Base-by-base conservation (phyloP, 64 coral and sea anemone genomes). In the Platygyra sinensis region DNA sequence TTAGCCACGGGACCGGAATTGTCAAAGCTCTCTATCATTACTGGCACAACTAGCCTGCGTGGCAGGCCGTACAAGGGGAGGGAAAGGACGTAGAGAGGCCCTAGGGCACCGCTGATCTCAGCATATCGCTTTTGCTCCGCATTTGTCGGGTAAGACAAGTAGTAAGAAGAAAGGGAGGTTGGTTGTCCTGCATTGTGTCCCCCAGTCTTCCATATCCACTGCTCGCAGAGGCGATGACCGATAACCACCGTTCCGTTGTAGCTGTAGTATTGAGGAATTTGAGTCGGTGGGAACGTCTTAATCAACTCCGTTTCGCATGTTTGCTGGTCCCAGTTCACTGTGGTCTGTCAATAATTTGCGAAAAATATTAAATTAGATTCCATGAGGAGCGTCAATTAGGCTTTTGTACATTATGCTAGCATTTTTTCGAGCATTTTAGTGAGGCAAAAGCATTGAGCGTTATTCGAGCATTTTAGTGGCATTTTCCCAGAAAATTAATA, bases 151-250 rank as follows among this genome's bases (percentile, higher is more conserved):
- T 93, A 67, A 17, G 19, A 75, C 24, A 93, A 74, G 91, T 93
- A 93, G 74, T 89, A 89, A n/a, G 87, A 79, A 32, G 72, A 59
- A 19, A 67, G n/a, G 4, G 77, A 83, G 50, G 55, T 77, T 10
- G 39, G 4, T 80, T 82, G 72, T 5, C 91, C 91, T 19, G 12
- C 0, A 19, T 93, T 93, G 38, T 93, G 91, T 4, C 91, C 91
- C 33, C 91, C 91, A 76, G 52, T n/a, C n/a, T n/a, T n/a, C n/a
- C 92, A 93, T 59, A 93, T 42, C 92, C 92, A 93, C 17, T 87
- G 86, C 3, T 93, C 92, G 55, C 92, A 93, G 15, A 82, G 28
- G 17, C 31, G 86, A 67, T 73, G 59, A 52, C 28, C 77, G 19
- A 93, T 3, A 57, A 4, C 55, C 38, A 93, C 92, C 52, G 63